Base-by-base conservation (phyloP, 2,888 invertebrate species). In the Chrysina gloriosa region DNA sequence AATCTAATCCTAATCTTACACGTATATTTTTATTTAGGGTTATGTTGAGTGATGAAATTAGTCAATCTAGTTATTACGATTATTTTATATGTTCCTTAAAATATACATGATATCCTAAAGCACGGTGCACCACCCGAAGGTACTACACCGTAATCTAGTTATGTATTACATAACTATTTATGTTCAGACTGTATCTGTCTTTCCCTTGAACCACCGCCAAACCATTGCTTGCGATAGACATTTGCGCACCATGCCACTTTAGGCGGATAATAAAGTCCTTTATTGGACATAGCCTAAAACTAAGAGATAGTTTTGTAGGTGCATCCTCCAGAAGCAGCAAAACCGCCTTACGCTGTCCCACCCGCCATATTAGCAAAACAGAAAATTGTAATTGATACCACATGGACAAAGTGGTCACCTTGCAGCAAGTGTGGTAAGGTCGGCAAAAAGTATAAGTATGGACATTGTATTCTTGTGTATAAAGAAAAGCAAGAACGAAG, bases 361-460 rank as follows among this genome's bases (percentile, higher is more conserved):
- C 71, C 80, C 0, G 73, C 77, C 63, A 56, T 75, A 14, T 19
- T 58, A 6, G 23, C 11, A 5, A 36, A 39, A n/a, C 16, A 39
- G 1, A 39, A 39, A 1, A 21, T 58, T 7, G 19, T 58, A 25
- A 16, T 88, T 52, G 86, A 84, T 72, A 89, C 86, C 0, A 79
- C 81, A 4, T 92, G 91, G 91, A 82, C 85, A 0, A 76, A 81
- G 0, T 92, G 92, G 92, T 88, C 89, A 4, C 80, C 85, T 25
- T 92, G 92, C 78, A 90, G 88, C 68, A 80, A 79, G 5, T 92
- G 92, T 73, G 85, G 83, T 34, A 78, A 76, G 58, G 84, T 87
- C 21, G 92, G 92, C 3, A 84, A 85, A 72, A 82, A 84, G 69
- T 81, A 86, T 25, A 85, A 87, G 69, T 84, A 87, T 48, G 92